phyloP scores from a whole-genome alignment of 2,888 invertebrate genomes.

The Pyrrhosoma nymphula region DNA sequence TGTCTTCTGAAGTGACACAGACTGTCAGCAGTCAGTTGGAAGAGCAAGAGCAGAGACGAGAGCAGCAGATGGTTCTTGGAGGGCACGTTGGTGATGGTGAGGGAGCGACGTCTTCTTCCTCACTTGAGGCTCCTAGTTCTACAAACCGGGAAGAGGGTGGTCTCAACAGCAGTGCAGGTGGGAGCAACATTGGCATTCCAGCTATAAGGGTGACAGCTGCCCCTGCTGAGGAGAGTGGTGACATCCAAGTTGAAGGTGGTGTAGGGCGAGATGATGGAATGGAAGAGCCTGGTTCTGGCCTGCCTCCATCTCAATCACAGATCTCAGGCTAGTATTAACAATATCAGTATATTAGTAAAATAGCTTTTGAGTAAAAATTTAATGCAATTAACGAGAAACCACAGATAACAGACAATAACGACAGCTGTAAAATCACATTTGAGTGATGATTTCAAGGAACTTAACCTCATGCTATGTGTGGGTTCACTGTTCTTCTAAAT shows the following conservation, averaged over 20 bases:
- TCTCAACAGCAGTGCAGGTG: constrained; percentile 16
- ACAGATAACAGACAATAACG: too few species aligned
- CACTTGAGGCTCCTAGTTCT: constrained; percentile 37
- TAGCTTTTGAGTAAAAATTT: too few species aligned
- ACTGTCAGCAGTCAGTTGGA: constrained; percentile 59
- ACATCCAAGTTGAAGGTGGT: constrained; percentile 72
- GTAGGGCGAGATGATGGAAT: constrained; percentile 41
- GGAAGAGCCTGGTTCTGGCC: constrained; percentile 36
- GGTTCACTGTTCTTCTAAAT: too few species aligned
- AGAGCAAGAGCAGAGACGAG: constrained; percentile 72
- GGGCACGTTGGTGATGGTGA: constrained; percentile 38
- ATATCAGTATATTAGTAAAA: background rate
- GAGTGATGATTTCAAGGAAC: too few species aligned
- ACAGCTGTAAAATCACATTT: too few species aligned
- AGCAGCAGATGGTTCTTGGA: constrained; percentile 47
- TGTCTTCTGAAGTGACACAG: constrained; percentile 42
- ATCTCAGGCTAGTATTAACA: constrained; percentile 7
- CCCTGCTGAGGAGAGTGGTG: constrained; percentile 74
- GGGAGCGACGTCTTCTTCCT: constrained; percentile 33
- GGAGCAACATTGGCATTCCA: constrained; percentile 71
- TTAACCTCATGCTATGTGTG: too few species aligned
- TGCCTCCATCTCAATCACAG: constrained; percentile 47
- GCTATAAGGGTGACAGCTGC: constrained; percentile 74
- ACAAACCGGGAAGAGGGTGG: constrained; percentile 49
- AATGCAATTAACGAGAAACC: too few species aligned